Evolutionary conservation across 2,888 invertebrate species (phyloP).

Genomic region (Ophion costatus): DNA sequence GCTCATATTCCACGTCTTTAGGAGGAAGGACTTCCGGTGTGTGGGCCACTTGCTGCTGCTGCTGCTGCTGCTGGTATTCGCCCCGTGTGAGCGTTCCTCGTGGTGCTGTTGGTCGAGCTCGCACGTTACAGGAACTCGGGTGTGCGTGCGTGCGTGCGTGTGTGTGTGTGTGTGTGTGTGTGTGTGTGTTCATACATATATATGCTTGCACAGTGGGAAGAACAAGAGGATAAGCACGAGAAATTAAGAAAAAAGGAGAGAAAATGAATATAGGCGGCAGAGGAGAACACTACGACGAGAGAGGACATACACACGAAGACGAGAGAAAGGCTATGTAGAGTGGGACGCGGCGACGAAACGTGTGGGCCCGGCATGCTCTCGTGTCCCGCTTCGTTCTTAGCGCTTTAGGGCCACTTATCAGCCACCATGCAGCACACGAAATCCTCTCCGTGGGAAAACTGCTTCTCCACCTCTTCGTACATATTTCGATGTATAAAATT

Average conservation of each 20-base stretch:
- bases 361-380: constrained; percentile 64
- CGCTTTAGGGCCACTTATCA: constrained; percentile 57
- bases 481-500: constrained; percentile 8
- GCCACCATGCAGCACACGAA: constrained; percentile 43
- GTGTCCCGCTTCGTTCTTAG: constrained; percentile 50
- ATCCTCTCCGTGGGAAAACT: constrained; percentile 61
- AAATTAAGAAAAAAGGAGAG: neutral
- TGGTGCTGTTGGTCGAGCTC: neutral
- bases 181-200: neutral
- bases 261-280: constrained; percentile 8
- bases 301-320: neutral
- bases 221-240: constrained; percentile 24
- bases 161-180: neutral
- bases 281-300: constrained; percentile 43
- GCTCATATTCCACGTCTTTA: constrained; percentile 69
- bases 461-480: constrained; percentile 22
- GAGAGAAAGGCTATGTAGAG: constrained; percentile 53
- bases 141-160: too few relatives aligned
- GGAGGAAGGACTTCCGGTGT: constrained; percentile 70
- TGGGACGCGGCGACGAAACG: constrained; percentile 57
- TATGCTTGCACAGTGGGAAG: neutral
- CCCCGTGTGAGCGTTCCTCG: neutral
- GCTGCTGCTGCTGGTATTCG: neutral
- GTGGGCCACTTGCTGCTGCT: constrained; percentile 43
- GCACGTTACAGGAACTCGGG: neutral